A percentile compares a stretch with the other conserved stretches of the same genome.
phyloP scores from a whole-genome alignment of 2,113 vertebrate species.

The Syngnathoides biaculeatus region DNA sequence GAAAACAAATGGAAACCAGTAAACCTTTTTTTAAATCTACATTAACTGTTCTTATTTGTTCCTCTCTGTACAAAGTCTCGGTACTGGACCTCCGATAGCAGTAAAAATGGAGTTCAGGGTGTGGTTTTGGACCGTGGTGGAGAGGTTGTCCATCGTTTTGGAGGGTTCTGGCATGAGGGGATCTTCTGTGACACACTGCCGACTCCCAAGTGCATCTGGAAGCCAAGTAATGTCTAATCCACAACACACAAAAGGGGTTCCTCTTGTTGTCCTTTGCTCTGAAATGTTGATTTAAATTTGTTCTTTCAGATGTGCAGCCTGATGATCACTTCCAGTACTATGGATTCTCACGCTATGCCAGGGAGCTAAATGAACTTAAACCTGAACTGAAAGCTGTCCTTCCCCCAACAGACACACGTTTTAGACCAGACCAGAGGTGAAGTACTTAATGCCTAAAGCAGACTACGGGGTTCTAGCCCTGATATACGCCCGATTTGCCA shows the following conservation, averaged over 20 bases:
- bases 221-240: slow-evolving; percentile 77
- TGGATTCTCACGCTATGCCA: slow-evolving; percentile 85
- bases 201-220: slow-evolving; percentile 84
- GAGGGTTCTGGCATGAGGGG: slow-evolving; percentile 88
- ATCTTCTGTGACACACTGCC: slow-evolving; percentile 81
- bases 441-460: background rate
- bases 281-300: background rate
- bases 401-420: slow-evolving; percentile 83
- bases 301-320: slow-evolving; percentile 79
- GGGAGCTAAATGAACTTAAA: slow-evolving; percentile 86
- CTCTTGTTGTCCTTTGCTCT: slow-evolving; percentile 10
- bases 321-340: slow-evolving; percentile 77
- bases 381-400: slow-evolving; percentile 75
- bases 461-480: no score
- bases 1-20: background rate
- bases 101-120: slow-evolving; percentile 86
- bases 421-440: slow-evolving; percentile 89
- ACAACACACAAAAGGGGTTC: background rate
- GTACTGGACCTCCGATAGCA: slow-evolving; percentile 80
- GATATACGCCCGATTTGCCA: no score
- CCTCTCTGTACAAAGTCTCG: slow-evolving; percentile 68
- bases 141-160: slow-evolving; percentile 82
- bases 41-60: background rate
- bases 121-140: slow-evolving; percentile 79
- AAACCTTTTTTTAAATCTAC: background rate